These are phyloP conservation scores for Prosapia bicincta DNA, from an alignment of 2,888 invertebrate genomes.

Conservation along the genomic window DNA sequence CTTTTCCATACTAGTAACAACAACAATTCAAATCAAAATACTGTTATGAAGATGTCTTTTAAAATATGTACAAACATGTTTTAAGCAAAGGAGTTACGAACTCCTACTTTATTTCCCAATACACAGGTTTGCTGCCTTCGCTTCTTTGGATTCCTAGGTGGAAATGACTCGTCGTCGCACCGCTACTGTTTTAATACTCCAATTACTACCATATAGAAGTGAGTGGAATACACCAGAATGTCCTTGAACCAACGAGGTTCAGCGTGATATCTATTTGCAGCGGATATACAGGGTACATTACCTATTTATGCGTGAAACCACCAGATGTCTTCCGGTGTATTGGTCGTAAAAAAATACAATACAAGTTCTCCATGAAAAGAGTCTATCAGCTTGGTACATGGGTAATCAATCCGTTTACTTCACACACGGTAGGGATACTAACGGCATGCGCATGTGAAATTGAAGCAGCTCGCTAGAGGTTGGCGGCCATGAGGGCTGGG, in stretches of 20 bases:
- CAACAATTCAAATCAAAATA: not conserved
- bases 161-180: conserved; percentile 27
- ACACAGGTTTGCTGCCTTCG: not conserved
- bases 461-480: too few relatives aligned
- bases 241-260: conserved; percentile 28
- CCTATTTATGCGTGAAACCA: conserved; percentile 13
- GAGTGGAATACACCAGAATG: conserved; percentile 26
- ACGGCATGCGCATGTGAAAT: too few relatives aligned
- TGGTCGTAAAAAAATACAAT: not conserved
- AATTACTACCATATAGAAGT: conserved; percentile 23
- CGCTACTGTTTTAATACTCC: conserved; percentile 26
- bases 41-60: too few relatives aligned
- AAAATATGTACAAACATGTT: too few relatives aligned
- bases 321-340: not conserved
- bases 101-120: not conserved
- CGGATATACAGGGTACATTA: not conserved
- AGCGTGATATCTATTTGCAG: conserved; percentile 11
- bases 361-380: too few relatives aligned
- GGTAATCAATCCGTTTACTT: too few relatives aligned
- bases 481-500: too few relatives aligned
- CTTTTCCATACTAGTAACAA: too few relatives aligned
- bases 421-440: too few relatives aligned
- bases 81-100: too few relatives aligned
- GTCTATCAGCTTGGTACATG: too few relatives aligned
- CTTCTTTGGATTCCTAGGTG: conserved; percentile 10